Conservation (phyloP, 2,797 vertebrate species). For the Triplophysa yarkandensis region DNA sequence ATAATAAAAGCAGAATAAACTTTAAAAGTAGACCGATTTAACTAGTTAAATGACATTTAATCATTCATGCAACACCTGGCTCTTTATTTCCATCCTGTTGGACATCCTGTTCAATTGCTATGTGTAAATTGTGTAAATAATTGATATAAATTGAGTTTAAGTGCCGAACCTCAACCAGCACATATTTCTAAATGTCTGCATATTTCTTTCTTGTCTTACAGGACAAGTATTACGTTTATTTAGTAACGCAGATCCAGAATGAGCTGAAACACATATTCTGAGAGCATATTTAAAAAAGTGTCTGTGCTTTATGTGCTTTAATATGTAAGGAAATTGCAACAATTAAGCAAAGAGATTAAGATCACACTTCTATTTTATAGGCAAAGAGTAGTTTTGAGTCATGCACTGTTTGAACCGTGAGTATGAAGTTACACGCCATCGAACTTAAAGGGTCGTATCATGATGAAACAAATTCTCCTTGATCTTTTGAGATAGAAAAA, state of each 20-base stretch:
- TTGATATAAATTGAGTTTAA: neutral
- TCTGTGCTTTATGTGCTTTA: neutral
- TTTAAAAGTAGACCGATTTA: neutral
- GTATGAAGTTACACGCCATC: conserved; percentile 16
- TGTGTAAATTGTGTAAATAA: neutral
- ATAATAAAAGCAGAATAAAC: neutral
- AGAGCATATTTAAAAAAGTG: neutral
- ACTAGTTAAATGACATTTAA: no score
- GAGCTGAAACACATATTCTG: neutral
- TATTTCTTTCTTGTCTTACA: neutral
- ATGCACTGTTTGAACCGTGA: conserved; percentile 15
- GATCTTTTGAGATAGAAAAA: conserved; percentile 2
- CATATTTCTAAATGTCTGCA: neutral
- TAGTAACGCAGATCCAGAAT: neutral
- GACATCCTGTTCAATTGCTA: neutral
- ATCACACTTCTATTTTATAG: conserved; percentile 24
- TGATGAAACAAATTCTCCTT: conserved; percentile 5
- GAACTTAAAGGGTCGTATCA: conserved; percentile 19
- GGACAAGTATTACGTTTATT: neutral
- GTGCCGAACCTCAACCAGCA: neutral
- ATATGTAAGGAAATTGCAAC: neutral
- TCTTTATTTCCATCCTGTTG: neutral
- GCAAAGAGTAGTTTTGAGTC: conserved; percentile 17
- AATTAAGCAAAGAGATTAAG: conserved; percentile 5
- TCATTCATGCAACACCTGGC: neutral